Percentiles rank a stretch among this genome's conserved stretches.
These are phyloP conservation scores for Arenicola marina DNA, from an alignment of 2,888 invertebrate genomes.

Conservation along the genomic window DNA sequence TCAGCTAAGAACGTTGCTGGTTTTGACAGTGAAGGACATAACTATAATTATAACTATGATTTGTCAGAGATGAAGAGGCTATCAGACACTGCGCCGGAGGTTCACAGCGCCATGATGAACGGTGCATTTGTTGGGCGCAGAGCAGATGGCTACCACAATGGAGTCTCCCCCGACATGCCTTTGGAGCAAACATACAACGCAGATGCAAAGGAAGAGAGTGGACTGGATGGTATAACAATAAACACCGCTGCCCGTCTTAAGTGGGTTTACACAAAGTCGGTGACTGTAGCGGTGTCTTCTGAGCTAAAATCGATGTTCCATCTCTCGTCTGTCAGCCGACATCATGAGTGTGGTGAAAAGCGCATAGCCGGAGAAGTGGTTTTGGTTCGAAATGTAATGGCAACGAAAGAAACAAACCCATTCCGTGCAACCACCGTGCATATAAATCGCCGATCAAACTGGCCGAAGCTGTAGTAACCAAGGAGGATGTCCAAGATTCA, in stretches of 20 bases:
- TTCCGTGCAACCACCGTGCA: too few species aligned
- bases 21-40: too few species aligned
- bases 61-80: conserved; percentile 20
- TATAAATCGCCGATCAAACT: too few species aligned
- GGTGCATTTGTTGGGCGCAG: conserved; percentile 10
- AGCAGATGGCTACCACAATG: conserved; percentile 15
- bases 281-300: conserved; percentile 8
- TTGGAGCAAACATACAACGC: conserved; percentile 19
- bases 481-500: too few species aligned
- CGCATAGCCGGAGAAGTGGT: neutral
- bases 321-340: neutral
- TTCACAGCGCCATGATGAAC: conserved; percentile 4
- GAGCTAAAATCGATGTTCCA: conserved; percentile 7
- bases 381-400: neutral
- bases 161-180: conserved; percentile 20
- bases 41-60: too few species aligned
- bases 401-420: neutral
- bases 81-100: conserved; percentile 3
- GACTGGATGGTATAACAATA: conserved; percentile 15
- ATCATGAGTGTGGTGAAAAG: neutral
- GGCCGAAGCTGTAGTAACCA: too few species aligned
- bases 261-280: conserved; percentile 14
- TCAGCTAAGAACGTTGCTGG: too few species aligned
- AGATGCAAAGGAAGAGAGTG: conserved; percentile 16
- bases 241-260: conserved; percentile 12